These are phyloP conservation scores for Therioaphis trifolii DNA, from an alignment of 2,888 invertebrate species.

Conservation along the genomic window DNA sequence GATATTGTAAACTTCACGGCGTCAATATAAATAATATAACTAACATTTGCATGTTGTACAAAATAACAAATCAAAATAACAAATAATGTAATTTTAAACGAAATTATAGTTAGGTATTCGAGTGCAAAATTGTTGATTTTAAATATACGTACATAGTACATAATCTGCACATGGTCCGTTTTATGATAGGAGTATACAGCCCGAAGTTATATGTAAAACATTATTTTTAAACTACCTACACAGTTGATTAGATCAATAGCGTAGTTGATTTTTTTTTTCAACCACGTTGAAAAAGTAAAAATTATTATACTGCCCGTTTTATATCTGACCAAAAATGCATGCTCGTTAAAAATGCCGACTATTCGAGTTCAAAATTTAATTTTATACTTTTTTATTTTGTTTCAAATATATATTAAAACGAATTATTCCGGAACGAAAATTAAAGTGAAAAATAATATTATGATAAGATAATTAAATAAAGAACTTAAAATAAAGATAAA, in stretches of 20 bases:
- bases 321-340: slow-evolving; percentile 6
- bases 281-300: slow-evolving; percentile 1
- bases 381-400: neutral
- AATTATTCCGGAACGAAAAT: neutral
- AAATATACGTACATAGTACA: no score
- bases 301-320: neutral
- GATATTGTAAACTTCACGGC: no score
- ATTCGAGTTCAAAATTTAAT: slow-evolving; percentile 24
- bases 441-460: neutral
- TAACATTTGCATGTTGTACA: no score
- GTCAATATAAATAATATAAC: no score
- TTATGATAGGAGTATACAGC: no score
- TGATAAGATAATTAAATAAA: neutral
- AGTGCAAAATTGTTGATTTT: no score
- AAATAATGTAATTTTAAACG: no score
- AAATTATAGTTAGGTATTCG: no score
- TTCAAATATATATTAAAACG: neutral
- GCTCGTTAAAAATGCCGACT: neutral
- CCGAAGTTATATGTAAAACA: neutral
- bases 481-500: neutral
- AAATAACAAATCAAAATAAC: no score
- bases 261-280: neutral
- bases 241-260: neutral
- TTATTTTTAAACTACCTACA: neutral
- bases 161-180: no score